phyloP scores from a whole-genome alignment of 2,113 vertebrate species.

The Ochotona curzoniae region DNA sequence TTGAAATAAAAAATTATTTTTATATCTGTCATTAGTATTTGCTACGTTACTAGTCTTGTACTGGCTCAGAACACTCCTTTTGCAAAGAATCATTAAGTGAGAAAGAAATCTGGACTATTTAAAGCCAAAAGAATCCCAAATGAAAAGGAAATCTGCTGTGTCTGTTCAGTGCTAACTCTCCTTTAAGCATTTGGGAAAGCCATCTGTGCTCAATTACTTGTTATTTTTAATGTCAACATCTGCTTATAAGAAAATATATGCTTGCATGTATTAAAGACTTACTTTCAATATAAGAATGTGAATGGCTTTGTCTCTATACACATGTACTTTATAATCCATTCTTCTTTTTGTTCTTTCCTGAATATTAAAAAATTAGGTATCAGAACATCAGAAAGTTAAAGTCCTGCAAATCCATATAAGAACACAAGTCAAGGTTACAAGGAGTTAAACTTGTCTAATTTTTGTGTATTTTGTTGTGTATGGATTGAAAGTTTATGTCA shows the following conservation, averaged over 20 bases:
- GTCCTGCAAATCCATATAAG: not conserved
- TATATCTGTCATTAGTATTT: slow-evolving; percentile 44
- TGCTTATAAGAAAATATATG: slow-evolving; percentile 84
- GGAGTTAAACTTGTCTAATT: not conserved
- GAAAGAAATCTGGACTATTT: slow-evolving; percentile 68
- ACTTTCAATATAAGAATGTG: slow-evolving; percentile 74
- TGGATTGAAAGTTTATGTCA: slow-evolving; percentile 11
- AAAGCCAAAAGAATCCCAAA: slow-evolving; percentile 73
- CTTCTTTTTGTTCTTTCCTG: slow-evolving; percentile 32
- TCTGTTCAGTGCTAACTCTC: slow-evolving; percentile 76
- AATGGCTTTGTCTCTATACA: slow-evolving; percentile 14
- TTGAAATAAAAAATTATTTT: slow-evolving; percentile 30
- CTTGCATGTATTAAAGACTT: slow-evolving; percentile 80
- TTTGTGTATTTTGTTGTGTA: not conserved
- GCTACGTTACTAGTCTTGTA: slow-evolving; percentile 37
- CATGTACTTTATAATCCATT: slow-evolving; percentile 20
- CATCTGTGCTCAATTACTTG: slow-evolving; percentile 85
- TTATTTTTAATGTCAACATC: slow-evolving; percentile 87
- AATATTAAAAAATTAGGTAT: slow-evolving; percentile 43
- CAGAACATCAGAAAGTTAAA: slow-evolving; percentile 35
- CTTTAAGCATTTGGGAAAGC: slow-evolving; percentile 79
- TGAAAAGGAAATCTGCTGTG: slow-evolving; percentile 72
- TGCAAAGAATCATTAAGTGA: slow-evolving; percentile 56
- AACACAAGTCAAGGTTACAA: not conserved
- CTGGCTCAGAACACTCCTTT: not conserved